phyloP scores from a whole-genome alignment of 2,888 invertebrate species.

The Phrixothrix hirtus region DNA sequence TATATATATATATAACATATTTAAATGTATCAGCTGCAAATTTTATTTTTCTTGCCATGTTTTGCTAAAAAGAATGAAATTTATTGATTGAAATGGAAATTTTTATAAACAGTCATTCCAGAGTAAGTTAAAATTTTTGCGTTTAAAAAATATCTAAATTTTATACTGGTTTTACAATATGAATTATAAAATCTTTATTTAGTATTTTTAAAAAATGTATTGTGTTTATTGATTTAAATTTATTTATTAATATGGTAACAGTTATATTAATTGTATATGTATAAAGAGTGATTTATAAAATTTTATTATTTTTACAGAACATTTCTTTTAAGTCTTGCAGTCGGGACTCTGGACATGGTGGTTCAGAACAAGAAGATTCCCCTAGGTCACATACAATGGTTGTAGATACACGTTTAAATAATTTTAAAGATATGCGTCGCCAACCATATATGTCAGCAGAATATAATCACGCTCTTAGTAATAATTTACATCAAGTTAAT shows the following conservation, averaged over 20 bases:
- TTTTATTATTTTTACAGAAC: slow-evolving; percentile 63
- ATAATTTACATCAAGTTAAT: slow-evolving; percentile 44
- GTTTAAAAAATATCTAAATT: too few species aligned
- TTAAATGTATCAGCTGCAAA: too few species aligned
- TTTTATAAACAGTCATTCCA: too few species aligned
- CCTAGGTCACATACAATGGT: slow-evolving; percentile 63
- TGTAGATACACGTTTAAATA: slow-evolving; percentile 60
- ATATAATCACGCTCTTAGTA: slow-evolving; percentile 50
- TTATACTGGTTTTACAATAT: too few species aligned
- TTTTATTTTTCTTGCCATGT: too few species aligned
- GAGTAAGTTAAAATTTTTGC: too few species aligned
- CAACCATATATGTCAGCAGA: slow-evolving; percentile 56
- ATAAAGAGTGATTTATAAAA: not conserved
- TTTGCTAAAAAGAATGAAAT: too few species aligned
- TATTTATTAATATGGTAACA: not conserved
- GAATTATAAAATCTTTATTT: too few species aligned
- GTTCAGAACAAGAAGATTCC: slow-evolving; percentile 69
- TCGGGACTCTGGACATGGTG: slow-evolving; percentile 66
- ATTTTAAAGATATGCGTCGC: slow-evolving; percentile 61
- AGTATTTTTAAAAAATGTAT: not conserved
- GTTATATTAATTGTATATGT: not conserved
- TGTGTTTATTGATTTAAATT: not conserved
- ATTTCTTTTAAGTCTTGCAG: slow-evolving; percentile 82
- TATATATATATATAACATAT: too few species aligned
- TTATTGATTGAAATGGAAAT: too few species aligned